Base-by-base conservation (phyloP, 2,797 vertebrate genomes). In the Oceanodroma leucorhoa region DNA sequence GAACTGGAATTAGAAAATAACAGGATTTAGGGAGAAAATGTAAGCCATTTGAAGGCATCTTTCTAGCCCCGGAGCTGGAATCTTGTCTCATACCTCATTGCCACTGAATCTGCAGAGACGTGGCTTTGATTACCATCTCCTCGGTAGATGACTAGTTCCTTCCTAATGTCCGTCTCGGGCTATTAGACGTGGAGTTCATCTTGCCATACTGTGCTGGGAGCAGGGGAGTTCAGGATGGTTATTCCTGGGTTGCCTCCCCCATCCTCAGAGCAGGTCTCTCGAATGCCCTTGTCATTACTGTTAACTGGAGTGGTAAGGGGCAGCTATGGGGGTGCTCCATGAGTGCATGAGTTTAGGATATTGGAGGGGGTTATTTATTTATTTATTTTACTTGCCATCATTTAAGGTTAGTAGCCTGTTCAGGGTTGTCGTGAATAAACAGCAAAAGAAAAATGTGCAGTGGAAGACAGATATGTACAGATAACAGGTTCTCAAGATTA, bases 1-100 rank as follows among this genome's bases (percentile, higher is more conserved):
- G 73, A 79, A 64, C 58, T 51, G 51, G 46, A 88, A 87, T 86
- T 86, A 75, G 77, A 95, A 90, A 76, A 40, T 69, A 75, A 62
- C 1, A 0, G 58, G 41, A 76, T 92, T 82, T 58, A 58, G 40
- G 40, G 30, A 51, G 50, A 75, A 84, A 62, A 54, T 21, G 45
- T 64, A 78, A 87, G 50, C 65, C 20, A 30, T 89, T 81, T 75
- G 58, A 70, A 81, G 36, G 20, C 46, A 58, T 48, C 54, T 89
- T 83, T 80, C 41, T 87, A 83, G 70, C 38, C 34, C 72, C 0
- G 6, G 27, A 36, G 38, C 71, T 85, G 50, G 53, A 85, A 41
- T 58, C 20, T 54, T 69, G 32, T 67, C 54, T 92, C 46, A 58
- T 41, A 69, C 23, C 30, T 83, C 78, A 81, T 41, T 90, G 79